Evolutionary conservation across 2,797 vertebrate species (phyloP), one percentile per base, ranked within the genome.

Genomic region (Cephalopachus bancanus): DNA sequence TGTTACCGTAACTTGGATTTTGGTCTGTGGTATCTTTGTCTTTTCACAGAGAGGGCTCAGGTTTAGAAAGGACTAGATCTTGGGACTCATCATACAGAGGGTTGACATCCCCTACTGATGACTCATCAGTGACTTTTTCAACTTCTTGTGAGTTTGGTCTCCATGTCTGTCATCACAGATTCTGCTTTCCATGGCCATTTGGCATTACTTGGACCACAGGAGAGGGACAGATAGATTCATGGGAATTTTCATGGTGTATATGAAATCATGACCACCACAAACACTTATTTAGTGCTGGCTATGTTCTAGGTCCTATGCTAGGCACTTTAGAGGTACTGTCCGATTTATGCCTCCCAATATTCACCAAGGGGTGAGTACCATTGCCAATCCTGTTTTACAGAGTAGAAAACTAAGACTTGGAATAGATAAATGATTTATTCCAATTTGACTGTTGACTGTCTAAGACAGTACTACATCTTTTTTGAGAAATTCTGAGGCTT

Each of bases 1-100:
- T 92, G 16, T 92, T 94, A 83, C 53, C 0, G 16, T 92, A 88
- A 83, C 53, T 80, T 11, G 33, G 62, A 67, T 96, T 81, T 84
- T 30, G 44, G 55, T 7, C 81, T 91, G 51, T 76, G 79, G 15
- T 83, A 67, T 65, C 78, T 59, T 83, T 85, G 19, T 49, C 6
- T 95, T 89, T 94, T 95, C 62, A 60, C 5, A 60, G 53, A 95
- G 51, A 79, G 10, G 5, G 30, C 37, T 96, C 55, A 62, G 37
- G 65, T 89, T 91, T 62, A 90, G 57, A 86, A 71, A 86, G 59
- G 33, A 16, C 28, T 81, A 62, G 64, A 59, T 88, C 33, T 94
- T 96, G 65, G 44, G 19, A 28, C 0, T 83, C 67, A 67, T 72
- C 20, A 44, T 3, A 17, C 14, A 65, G 16, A 96, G 16, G 22